phyloP scores from a whole-genome alignment of 1,140 invertebrate genomes.

The Drosophila fuyamai region DNA sequence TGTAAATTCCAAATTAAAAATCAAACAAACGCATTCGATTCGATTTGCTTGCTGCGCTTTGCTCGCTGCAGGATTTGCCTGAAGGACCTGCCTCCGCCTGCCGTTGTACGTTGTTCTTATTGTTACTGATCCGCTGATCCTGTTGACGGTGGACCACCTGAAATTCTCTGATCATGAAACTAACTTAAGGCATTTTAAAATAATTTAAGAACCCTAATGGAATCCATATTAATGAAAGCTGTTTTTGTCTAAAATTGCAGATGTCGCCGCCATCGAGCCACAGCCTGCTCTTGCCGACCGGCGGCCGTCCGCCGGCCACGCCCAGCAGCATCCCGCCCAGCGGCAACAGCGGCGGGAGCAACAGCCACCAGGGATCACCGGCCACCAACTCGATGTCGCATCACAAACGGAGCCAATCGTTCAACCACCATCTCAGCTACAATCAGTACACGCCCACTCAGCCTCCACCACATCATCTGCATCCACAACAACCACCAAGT shows the following conservation, averaged over 20 bases:
- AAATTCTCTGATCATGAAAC: constrained; percentile 28
- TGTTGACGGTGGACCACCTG: background rate
- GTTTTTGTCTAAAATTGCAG: constrained; percentile 74
- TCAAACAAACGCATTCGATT: constrained; percentile 73
- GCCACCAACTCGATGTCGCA: constrained; percentile 79
- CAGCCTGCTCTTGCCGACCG: constrained; percentile 66
- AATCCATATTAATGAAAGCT: constrained; percentile 2
- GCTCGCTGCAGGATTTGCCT: constrained; percentile 62
- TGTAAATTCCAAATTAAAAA: constrained; percentile 23
- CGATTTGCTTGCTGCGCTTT: constrained; percentile 81
- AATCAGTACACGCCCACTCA: constrained; percentile 87
- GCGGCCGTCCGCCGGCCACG: constrained; percentile 46
- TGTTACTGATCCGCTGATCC: constrained; percentile 36
- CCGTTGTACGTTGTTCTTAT: constrained; percentile 54
- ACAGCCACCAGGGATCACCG: constrained; percentile 52
- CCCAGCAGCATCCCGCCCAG: constrained; percentile 41
- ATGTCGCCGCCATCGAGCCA: constrained; percentile 85
- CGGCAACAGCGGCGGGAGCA: constrained; percentile 43
- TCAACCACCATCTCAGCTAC: constrained; percentile 88
- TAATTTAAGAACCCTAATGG: background rate
- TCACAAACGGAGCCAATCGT: constrained; percentile 88
- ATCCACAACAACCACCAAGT: constrained; percentile 84
- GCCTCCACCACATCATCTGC: constrained; percentile 86
- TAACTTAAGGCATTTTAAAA: constrained; percentile 21
- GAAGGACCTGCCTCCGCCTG: constrained; percentile 49